Conservation (phyloP, 2,797 vertebrate species). For the Coranthus polyacanthus region DNA sequence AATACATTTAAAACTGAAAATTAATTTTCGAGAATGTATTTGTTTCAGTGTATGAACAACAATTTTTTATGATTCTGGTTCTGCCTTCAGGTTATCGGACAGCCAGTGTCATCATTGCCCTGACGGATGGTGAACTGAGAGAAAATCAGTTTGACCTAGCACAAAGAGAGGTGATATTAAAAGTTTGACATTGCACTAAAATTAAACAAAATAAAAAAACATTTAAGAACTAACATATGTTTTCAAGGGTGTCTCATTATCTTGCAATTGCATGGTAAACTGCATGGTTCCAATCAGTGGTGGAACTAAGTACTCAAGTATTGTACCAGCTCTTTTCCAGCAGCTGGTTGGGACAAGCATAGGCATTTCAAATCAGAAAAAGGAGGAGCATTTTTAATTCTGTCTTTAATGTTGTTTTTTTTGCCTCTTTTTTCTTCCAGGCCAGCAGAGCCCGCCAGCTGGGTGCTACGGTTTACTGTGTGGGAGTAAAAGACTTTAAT, state of each 20-base stretch:
- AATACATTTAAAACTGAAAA: not conserved
- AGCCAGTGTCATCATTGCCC: constrained; percentile 96
- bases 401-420: constrained; percentile 4
- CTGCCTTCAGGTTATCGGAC: constrained; percentile 89
- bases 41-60: not conserved
- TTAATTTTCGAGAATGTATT: not conserved
- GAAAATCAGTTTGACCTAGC: constrained; percentile 95
- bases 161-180: constrained; percentile 89
- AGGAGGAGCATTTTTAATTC: not conserved
- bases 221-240: too few species aligned
- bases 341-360: constrained; percentile 15
- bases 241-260: too few species aligned
- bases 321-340: constrained; percentile 40
- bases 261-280: too few species aligned
- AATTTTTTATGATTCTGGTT: constrained; percentile 1
- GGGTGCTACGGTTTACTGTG: constrained; percentile 96
- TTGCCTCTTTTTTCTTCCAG: constrained; percentile 72
- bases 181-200: not conserved
- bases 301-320: too few species aligned
- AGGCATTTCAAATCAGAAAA: not conserved
- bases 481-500: constrained; percentile 98
- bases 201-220: not conserved
- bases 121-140: constrained; percentile 97
- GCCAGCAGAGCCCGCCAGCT: constrained; percentile 93
- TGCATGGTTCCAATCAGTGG: too few species aligned